Conservation (phyloP, 2,888 invertebrate genomes). For the Gandaritis pyraliata region DNA sequence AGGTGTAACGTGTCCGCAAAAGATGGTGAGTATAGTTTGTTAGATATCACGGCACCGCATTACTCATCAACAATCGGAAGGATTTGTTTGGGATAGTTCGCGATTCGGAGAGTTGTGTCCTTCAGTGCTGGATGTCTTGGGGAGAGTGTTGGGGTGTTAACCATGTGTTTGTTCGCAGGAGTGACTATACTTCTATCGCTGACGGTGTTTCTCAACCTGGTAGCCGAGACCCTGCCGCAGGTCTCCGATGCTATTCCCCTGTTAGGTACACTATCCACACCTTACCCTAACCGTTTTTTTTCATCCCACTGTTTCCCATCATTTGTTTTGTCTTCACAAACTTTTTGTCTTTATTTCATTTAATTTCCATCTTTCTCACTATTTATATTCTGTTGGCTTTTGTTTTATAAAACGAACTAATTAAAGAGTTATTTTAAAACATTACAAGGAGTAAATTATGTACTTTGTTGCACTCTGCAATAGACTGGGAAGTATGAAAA, state of each 20-base stretch:
- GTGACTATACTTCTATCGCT: conserved; percentile 99
- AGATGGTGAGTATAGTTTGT: conserved; percentile 54
- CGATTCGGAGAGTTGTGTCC: conserved; percentile 58
- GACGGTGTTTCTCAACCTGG: conserved; percentile 99
- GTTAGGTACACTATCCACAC: conserved; percentile 93
- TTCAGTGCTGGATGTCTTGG: conserved; percentile 12
- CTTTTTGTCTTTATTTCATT: conserved; percentile 54
- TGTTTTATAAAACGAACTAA: conserved; percentile 57
- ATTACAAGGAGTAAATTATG: conserved; percentile 83
- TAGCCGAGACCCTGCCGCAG: conserved; percentile 99
- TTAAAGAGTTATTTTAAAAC: conserved; percentile 76
- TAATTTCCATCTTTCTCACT: conserved; percentile 57
- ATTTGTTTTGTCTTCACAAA: conserved; percentile 61
- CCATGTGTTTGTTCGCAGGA: conserved; percentile 93
- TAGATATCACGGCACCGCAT: conserved; percentile 52
- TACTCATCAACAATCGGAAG: conserved; percentile 35
- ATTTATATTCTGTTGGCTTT: conserved; percentile 53
- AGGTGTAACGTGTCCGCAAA: conserved; percentile 37
- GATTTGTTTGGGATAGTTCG: conserved; percentile 15
- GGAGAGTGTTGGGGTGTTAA: conserved; percentile 69
- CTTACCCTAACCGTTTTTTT: conserved; percentile 64
- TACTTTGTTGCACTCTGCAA: conserved; percentile 47
- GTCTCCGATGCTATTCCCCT: conserved; percentile 99
- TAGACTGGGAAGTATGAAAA: conserved; percentile 37
- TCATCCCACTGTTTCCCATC: conserved; percentile 63